Evolutionary conservation across 1,140 invertebrate genomes (phyloP), one percentile per base, ranked within the genome.

Genomic region (Ctenoplectra terminalis): DNA sequence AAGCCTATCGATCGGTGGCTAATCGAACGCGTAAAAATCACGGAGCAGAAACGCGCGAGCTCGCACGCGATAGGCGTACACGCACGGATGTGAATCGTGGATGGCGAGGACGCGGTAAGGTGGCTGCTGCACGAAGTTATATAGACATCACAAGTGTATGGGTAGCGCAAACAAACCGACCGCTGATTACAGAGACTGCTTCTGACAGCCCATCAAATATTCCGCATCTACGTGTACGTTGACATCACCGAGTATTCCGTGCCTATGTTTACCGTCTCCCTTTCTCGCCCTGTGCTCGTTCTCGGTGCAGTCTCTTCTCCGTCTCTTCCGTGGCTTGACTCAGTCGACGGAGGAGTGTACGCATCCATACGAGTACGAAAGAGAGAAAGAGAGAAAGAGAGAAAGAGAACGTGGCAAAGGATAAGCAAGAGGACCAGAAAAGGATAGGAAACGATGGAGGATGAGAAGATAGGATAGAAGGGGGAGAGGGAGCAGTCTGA

Each of bases 131-230:
- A 31, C 26, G 20, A 46, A 43, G 54, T 88, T 81, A 78, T 69
- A 83, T 78, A 89, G 79, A 85, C 64, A 61, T 23, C 64, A 56
- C 52, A 70, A 80, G 86, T 90, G 91, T 91, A 89, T 91, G 87
- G 88, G 90, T 89, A 92, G 87, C 86, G 91, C 91, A 92, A 93
- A 93, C 92, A 93, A 93, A 93, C 91, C 91, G 87, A 92, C 92
- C 92, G 91, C 92, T 93, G 92, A 93, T 93, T 93, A 93, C 92
- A 92, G 91, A 93, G 92, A 92, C 92, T 93, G 92, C 92, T 92
- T 92, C 92, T 93, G 92, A 93, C 92, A 93, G 91, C 89, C 91
- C 91, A 93, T 93, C 92, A 93, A 92, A 93, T 93, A 93, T 93
- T 92, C 92, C 89, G 90, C 92, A 90, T 93, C 92, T 93, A 93